Evolutionary conservation across 1,140 invertebrate species (phyloP).

Genomic region (Wiebesia pumilae): DNA sequence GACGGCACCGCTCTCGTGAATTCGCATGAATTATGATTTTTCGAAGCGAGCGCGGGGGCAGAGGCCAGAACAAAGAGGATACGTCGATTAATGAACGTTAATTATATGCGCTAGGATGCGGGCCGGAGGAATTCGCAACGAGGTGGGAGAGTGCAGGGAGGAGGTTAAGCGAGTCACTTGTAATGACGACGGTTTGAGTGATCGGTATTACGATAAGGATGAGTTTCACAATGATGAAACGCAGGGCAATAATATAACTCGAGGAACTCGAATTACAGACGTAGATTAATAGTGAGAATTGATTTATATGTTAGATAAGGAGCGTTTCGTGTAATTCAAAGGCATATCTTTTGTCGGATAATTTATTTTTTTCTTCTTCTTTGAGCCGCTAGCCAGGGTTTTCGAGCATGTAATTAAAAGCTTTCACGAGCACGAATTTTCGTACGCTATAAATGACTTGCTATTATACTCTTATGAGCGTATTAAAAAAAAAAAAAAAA

Average conservation of each 20-base stretch:
- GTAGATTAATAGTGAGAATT: conserved; percentile 51
- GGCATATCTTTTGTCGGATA: conserved; percentile 29
- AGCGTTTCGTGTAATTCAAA: conserved; percentile 47
- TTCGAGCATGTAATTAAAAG: conserved; percentile 40
- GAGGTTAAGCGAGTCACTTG: conserved; percentile 42
- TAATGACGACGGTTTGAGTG: conserved; percentile 32
- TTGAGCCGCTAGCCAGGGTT: conserved; percentile 7
- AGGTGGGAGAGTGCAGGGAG: neutral
- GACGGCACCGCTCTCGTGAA: conserved; percentile 33
- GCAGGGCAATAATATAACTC: conserved; percentile 37
- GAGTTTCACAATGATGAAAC: conserved; percentile 51
- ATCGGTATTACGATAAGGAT: conserved; percentile 50
- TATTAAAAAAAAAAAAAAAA: neutral
- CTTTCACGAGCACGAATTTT: conserved; percentile 32
- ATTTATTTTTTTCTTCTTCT: conserved; percentile 5
- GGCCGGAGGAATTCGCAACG: neutral
- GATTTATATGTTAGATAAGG: conserved; percentile 50
- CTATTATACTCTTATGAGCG: conserved; percentile 1
- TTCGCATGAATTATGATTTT: conserved; percentile 52
- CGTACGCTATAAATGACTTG: conserved; percentile 39
- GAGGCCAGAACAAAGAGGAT: conserved; percentile 3
- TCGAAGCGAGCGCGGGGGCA: neutral
- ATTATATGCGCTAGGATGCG: conserved; percentile 43
- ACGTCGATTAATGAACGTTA: conserved; percentile 50
- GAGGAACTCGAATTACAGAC: conserved; percentile 41